Conservation (phyloP, 1,140 invertebrate genomes). For the Prorops nasuta region DNA sequence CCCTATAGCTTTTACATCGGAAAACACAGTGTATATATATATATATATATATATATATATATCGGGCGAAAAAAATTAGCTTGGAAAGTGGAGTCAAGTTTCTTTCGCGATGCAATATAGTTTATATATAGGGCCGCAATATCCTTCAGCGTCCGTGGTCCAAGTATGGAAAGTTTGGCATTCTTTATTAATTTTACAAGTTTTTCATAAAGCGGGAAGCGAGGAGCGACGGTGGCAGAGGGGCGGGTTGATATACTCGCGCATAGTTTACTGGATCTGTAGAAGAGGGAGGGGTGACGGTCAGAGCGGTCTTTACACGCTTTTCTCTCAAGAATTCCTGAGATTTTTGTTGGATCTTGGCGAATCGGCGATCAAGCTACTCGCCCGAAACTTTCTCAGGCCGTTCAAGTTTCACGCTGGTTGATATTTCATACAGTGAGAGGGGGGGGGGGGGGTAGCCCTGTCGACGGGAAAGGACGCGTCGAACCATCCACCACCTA, state of each 20-base stretch:
- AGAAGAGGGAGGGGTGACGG: too few species aligned
- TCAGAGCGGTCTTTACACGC: too few species aligned
- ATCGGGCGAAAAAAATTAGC: too few species aligned
- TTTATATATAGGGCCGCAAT: too few species aligned
- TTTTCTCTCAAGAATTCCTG: constrained; percentile 21
- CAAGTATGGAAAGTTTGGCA: too few species aligned
- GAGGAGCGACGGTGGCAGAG: neutral
- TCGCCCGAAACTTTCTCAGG: constrained; percentile 52
- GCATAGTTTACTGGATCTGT: constrained; percentile 31
- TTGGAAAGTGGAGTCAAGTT: too few species aligned
- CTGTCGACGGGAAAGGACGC: constrained; percentile 32
- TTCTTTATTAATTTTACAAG: constrained; percentile 37
- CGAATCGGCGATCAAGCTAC: constrained; percentile 17
- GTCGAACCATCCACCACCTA: constrained; percentile 30
- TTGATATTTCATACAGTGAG: constrained; percentile 59
- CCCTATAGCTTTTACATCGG: too few species aligned
- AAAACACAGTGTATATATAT: too few species aligned
- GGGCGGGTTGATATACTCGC: constrained; percentile 20
- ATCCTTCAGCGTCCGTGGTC: too few species aligned
- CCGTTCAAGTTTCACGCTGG: constrained; percentile 54
- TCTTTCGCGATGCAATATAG: too few species aligned
- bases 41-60: too few species aligned
- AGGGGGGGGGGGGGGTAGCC: constrained; percentile 37
- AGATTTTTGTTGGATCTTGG: constrained; percentile 14
- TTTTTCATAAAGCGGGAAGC: constrained; percentile 30